Percentiles rank a stretch among this genome's conserved stretches.
These are phyloP conservation scores for Calameuta pallipes DNA, from an alignment of 2,888 invertebrate genomes.

Conservation along the genomic window DNA sequence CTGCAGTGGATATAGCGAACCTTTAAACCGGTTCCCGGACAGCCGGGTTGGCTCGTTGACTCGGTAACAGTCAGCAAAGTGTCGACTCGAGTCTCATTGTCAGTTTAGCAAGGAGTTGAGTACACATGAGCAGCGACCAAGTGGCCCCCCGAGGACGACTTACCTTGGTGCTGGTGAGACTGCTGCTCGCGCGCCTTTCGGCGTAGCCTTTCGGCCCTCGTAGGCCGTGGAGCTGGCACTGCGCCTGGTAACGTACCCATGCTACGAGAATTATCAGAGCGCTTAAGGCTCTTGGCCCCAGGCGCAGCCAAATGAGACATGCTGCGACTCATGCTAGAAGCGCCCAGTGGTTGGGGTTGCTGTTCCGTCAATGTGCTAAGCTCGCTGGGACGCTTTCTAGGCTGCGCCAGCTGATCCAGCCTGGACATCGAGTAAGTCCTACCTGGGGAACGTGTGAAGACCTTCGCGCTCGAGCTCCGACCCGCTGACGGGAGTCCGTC, in stretches of 20 bases:
- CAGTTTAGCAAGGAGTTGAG: constrained; percentile 41
- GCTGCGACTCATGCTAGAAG: constrained; percentile 75
- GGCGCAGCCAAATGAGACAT: constrained; percentile 76
- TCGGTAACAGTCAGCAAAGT: neutral
- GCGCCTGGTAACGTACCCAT: constrained; percentile 63
- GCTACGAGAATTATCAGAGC: constrained; percentile 65
- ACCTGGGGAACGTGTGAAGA: constrained; percentile 73
- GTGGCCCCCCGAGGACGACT: constrained; percentile 25
- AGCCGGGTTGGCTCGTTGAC: neutral
- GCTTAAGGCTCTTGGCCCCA: constrained; percentile 61
- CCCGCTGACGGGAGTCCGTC: constrained; percentile 65
- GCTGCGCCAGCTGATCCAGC: constrained; percentile 86
- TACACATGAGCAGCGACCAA: constrained; percentile 41
- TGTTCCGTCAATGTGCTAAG: constrained; percentile 51
- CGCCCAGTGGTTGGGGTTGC: constrained; percentile 50
- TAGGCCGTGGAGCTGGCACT: constrained; percentile 54
- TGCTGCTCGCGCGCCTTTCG: constrained; percentile 63
- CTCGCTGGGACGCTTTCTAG: constrained; percentile 69
- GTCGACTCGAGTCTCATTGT: neutral
- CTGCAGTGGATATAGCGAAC: neutral
- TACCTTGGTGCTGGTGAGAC: constrained; percentile 57
- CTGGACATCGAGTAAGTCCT: constrained; percentile 95
- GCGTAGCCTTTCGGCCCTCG: constrained; percentile 61
- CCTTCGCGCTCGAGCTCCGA: constrained; percentile 60
- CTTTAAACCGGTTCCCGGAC: neutral